Conservation (phyloP, 2,797 vertebrate genomes). For the Onychomys leucogaster region DNA sequence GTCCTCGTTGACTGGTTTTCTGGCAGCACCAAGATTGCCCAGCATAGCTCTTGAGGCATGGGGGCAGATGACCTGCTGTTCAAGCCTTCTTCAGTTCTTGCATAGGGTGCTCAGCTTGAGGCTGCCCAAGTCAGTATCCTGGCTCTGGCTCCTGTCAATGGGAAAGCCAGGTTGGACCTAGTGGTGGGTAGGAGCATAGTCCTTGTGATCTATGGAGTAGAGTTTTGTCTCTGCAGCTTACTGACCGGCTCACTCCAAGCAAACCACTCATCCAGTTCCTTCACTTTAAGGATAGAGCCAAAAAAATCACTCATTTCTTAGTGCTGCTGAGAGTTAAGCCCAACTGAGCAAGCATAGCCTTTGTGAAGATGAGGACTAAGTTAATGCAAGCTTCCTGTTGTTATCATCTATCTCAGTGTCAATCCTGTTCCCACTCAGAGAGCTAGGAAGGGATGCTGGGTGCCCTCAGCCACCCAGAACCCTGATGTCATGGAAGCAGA, state of each 20-base stretch:
- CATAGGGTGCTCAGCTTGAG: neutral
- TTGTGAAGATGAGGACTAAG: neutral
- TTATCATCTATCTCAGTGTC: neutral
- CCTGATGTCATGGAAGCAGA: slow-evolving; percentile 67
- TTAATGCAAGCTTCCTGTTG: neutral
- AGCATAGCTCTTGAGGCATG: neutral
- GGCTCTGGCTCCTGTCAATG: neutral
- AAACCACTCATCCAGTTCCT: neutral
- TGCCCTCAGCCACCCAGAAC: neutral
- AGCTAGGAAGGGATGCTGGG: neutral
- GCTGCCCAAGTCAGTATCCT: neutral
- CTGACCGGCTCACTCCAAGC: neutral
- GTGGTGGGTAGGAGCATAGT: neutral
- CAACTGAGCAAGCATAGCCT: neutral
- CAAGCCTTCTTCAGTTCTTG: neutral
- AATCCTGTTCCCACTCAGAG: neutral
- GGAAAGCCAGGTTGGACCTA: neutral
- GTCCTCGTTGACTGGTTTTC: neutral
- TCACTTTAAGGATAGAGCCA: neutral
- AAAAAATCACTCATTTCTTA: neutral
- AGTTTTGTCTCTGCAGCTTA: neutral
- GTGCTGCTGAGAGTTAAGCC: neutral
- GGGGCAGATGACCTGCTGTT: neutral
- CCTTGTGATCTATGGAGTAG: neutral
- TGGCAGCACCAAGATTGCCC: neutral